A percentile compares a stretch with the other conserved stretches of the same genome.
Conservation (phyloP, 2,113 vertebrate species). For the Corydoras maculifer region DNA sequence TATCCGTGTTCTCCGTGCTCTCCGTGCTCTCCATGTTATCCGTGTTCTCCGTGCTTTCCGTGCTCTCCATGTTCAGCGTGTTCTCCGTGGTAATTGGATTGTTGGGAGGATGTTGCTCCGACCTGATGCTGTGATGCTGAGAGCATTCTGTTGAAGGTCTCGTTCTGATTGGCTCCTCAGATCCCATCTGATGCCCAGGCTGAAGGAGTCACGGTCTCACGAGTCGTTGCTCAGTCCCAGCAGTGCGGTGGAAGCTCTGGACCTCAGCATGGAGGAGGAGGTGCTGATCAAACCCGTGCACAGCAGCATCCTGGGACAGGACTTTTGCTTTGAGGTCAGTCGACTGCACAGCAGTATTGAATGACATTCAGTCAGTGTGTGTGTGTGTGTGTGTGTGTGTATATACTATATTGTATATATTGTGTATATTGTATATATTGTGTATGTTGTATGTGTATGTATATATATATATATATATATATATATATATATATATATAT, state of each 20-base stretch:
- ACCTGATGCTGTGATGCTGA: neutral
- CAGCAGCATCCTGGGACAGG: slow-evolving; percentile 89
- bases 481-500: too few relatives aligned
- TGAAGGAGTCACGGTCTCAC: slow-evolving; percentile 83
- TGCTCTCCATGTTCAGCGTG: too few relatives aligned
- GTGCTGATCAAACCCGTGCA: slow-evolving; percentile 90
- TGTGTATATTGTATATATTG: neutral
- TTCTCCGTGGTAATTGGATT: neutral
- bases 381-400: too few relatives aligned
- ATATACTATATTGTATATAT: too few relatives aligned
- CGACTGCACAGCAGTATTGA: neutral
- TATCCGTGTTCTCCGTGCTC: too few relatives aligned
- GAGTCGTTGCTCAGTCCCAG: slow-evolving; percentile 84
- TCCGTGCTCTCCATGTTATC: too few relatives aligned
- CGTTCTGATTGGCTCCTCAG: slow-evolving; percentile 52
- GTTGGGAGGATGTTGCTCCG: neutral
- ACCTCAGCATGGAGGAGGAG: slow-evolving; percentile 82
- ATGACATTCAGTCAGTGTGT: too few relatives aligned
- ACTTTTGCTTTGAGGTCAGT: slow-evolving; percentile 95
- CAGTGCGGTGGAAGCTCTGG: slow-evolving; percentile 78
- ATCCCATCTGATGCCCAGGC: slow-evolving; percentile 79
- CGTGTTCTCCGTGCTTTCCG: too few relatives aligned
- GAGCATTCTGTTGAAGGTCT: too few relatives aligned
- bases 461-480: neutral
- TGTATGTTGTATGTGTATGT: too few relatives aligned